Evolutionary conservation across 2,888 invertebrate species (phyloP).

Genomic region (Operophtera brumata): DNA sequence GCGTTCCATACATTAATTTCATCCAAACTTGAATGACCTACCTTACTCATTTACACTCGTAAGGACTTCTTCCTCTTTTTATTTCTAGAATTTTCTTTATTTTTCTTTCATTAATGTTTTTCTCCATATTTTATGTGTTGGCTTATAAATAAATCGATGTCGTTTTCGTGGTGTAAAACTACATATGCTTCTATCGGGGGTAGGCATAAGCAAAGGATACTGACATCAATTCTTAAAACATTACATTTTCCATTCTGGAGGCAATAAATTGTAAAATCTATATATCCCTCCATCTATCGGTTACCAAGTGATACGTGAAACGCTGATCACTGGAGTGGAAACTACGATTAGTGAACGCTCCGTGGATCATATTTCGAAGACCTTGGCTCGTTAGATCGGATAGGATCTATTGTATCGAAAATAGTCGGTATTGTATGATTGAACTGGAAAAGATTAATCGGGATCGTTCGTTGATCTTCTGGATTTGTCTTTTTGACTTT

Average conservation of each 20-base stretch:
- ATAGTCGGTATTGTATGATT: constrained; percentile 13
- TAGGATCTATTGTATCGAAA: constrained; percentile 27
- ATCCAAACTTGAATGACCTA: no score
- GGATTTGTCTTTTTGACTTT: constrained; percentile 7
- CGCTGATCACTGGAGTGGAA: constrained; percentile 60
- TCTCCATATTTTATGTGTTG: no score
- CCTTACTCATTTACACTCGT: no score
- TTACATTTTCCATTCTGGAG: not conserved
- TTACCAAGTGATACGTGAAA: constrained; percentile 65
- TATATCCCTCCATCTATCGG: constrained; percentile 43
- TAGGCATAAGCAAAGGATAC: not conserved
- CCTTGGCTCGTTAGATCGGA: constrained; percentile 37
- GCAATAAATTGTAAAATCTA: constrained; percentile 44
- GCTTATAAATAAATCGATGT: no score
- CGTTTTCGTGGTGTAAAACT: no score
- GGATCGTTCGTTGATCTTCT: constrained; percentile 5
- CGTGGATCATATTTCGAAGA: constrained; percentile 56
- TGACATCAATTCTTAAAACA: not conserved
- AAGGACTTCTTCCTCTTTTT: no score
- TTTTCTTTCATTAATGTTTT: no score
- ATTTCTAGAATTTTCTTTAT: no score
- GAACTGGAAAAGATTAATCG: constrained; percentile 9
- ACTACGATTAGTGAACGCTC: constrained; percentile 66
- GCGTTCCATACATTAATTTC: no score
- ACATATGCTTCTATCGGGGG: no score